Evolutionary conservation across 2,888 invertebrate species (phyloP).

Genomic region (Campopleginae sp.): DNA sequence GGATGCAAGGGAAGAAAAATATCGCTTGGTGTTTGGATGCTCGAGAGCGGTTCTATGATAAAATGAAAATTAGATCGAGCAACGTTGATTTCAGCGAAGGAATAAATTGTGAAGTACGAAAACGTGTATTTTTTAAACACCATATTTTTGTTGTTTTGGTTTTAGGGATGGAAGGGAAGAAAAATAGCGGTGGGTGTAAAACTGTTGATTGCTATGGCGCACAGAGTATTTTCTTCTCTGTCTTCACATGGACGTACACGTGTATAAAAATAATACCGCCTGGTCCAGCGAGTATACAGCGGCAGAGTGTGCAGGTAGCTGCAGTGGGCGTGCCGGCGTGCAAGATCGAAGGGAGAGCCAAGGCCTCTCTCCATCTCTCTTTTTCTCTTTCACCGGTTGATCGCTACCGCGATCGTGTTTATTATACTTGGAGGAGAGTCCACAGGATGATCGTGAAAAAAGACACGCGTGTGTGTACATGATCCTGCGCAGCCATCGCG

Average conservation of each 20-base stretch:
- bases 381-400: slow-evolving; percentile 72
- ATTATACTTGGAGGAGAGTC: slow-evolving; percentile 75
- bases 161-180: slow-evolving; percentile 6
- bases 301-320: slow-evolving; percentile 78
- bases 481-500: slow-evolving; percentile 57
- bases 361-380: slow-evolving; percentile 75
- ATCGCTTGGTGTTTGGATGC: no score
- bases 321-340: slow-evolving; percentile 82
- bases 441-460: slow-evolving; percentile 53
- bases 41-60: neutral
- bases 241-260: slow-evolving; percentile 54
- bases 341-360: slow-evolving; percentile 82
- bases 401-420: slow-evolving; percentile 82
- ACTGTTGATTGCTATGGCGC: slow-evolving; percentile 81
- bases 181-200: slow-evolving; percentile 78
- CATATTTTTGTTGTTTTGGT: neutral
- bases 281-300: slow-evolving; percentile 67
- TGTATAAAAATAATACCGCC: slow-evolving; percentile 60
- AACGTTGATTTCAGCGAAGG: neutral
- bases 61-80: neutral
- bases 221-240: slow-evolving; percentile 78
- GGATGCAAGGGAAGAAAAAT: no score
- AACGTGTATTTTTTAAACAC: neutral
- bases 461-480: slow-evolving; percentile 63
- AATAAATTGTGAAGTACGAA: neutral